Evolutionary conservation across 2,888 invertebrate species (phyloP), one percentile per base, ranked within the genome.

Genomic region (Drosophila dives): DNA sequence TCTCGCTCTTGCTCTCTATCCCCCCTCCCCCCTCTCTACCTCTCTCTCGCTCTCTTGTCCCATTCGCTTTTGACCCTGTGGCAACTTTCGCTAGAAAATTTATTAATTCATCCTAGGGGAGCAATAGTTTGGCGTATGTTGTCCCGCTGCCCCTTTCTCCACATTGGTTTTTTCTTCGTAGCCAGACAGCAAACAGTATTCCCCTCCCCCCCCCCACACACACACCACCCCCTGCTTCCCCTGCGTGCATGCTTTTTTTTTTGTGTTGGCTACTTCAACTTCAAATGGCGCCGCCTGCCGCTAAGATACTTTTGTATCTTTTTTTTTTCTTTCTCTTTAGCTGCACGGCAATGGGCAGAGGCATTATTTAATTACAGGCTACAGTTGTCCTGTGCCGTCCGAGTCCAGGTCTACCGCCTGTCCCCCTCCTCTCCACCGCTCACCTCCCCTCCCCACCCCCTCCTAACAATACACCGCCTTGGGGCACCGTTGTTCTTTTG

Each of bases 101-200:
- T 86, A 90, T 86, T 86, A 86, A 86, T 86, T 86, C 83, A 90
- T 86, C 86, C 86, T 90, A 64, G 67, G 86, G 86, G 90, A 86
- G 89, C 83, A 83, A 86, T 86, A 86, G 90, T 86, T 86, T 70
- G 73, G 73, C 83, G 71, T 74, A 58, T 83, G 84, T 67, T 51
- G 32, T 7, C n/a, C 20, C 26, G 7, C 48, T 55, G 6, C 53
- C 29, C 42, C 7, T 48, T 20, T 20, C 48, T 42, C 42, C 29
- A 40, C 23, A 61, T 48, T 29, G 12, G 38, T 32, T 45, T 50
- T 48, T n/a, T 53, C 29, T 69, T 36, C 32, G 29, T 70, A 23
- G 64, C 77, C 80, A 88, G 83, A 88, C 86, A 76, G 83, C 83
- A 86, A 83, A 83, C 69, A 86, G 59, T 59, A 55, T 5, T 51